A percentile compares a stretch with the other conserved stretches of the same genome.
Evolutionary conservation across 2,113 vertebrate genomes (phyloP).

Genomic region (Pteronura brasiliensis): DNA sequence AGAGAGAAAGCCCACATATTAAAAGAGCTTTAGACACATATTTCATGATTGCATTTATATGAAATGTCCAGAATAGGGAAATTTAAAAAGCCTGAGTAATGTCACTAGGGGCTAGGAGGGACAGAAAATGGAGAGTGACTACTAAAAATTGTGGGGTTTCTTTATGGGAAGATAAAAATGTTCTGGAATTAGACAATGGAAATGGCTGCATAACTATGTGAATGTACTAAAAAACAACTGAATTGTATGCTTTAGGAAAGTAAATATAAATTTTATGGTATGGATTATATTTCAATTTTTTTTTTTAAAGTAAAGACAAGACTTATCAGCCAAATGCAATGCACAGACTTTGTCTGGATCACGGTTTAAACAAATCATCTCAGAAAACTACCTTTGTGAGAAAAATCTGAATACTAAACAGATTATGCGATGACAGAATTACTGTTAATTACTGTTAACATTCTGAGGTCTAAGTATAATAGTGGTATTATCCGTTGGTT

Average conservation of each 20-base stretch:
- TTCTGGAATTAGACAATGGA: not conserved
- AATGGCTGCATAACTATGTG: not conserved
- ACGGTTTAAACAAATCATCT: not conserved
- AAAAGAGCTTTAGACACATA: not conserved
- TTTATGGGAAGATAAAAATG: not conserved
- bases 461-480: not conserved
- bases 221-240: not conserved
- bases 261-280: not conserved
- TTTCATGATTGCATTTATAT: not conserved
- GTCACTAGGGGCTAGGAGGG: too few relatives aligned
- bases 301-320: not conserved
- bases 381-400: not conserved
- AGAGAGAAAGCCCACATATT: not conserved
- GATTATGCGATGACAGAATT: not conserved
- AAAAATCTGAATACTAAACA: not conserved
- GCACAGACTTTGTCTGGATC: not conserved
- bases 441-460: not conserved
- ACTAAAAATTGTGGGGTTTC: not conserved
- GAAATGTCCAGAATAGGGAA: not conserved
- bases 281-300: not conserved
- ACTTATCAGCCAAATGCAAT: not conserved
- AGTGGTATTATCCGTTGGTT: not conserved
- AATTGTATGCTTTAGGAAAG: not conserved
- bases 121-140: not conserved
- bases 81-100: not conserved